phyloP scores from a whole-genome alignment of 2,797 vertebrate genomes.

The Pseudochirops corinnae region DNA sequence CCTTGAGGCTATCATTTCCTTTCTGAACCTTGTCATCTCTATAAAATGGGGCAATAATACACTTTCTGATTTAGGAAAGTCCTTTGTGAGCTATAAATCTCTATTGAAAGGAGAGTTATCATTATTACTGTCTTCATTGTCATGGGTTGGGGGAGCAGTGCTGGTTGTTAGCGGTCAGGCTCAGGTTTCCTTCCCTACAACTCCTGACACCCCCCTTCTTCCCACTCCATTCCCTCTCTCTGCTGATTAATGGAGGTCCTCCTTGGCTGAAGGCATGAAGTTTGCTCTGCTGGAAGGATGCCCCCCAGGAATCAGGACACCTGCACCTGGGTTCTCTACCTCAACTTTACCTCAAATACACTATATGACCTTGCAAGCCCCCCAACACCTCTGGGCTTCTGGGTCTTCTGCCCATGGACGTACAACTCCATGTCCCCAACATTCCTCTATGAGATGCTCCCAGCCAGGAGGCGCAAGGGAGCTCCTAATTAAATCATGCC shows the following conservation, averaged over 20 bases:
- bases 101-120: not conserved
- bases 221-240: not conserved
- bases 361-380: not conserved
- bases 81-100: not conserved
- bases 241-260: not conserved
- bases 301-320: not conserved
- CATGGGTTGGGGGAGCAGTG: fast-evolving
- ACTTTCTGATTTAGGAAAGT: not conserved
- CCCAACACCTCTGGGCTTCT: not conserved
- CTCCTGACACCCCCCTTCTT: too few relatives aligned
- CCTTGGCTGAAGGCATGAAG: not conserved
- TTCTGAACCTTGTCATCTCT: not conserved
- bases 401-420: not conserved
- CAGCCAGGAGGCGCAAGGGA: slow-evolving; percentile 26
- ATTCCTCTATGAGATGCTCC: fast-evolving
- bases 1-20: not conserved
- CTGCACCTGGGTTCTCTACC: not conserved
- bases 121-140: not conserved
- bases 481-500: slow-evolving; percentile 55
- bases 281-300: not conserved
- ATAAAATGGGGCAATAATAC: not conserved
- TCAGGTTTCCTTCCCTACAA: not conserved
- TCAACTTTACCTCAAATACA: not conserved
- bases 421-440: not conserved
- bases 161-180: not conserved